Evolutionary conservation across 2,797 vertebrate genomes (phyloP), one percentile per base, ranked within the genome.

Genomic region (Sciaenops ocellatus): DNA sequence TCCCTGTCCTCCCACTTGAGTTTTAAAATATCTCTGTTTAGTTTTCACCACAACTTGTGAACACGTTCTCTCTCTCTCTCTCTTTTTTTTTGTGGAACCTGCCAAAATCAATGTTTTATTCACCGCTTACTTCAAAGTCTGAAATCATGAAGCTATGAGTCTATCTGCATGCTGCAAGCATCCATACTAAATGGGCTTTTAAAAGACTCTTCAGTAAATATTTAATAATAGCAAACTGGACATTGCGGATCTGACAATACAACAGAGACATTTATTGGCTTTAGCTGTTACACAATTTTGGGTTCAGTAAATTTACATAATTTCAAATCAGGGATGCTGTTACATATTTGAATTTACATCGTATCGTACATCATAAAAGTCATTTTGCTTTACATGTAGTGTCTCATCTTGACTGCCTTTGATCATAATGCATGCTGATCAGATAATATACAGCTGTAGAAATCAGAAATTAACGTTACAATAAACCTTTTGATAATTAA

Each of bases 31-130:
- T 47, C 17, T 74, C 20, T 54, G 18, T 26, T 24, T 46, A 57
- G 12, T 22, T 65, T 59, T 26, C 41, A 48, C 8, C 34, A 34
- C 34, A 34, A 34, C 34, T 47, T 55, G 51, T 9, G 9, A 28
- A 50, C 22, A 18, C 48, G 12, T 63, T n/a, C 4, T 18, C 17
- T 61, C 34, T 15, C 34, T 8, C 34, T 34, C 30, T 34, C 30
- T 69, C 13, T 85, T 64, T 76, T 75, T 74, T 75, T 74, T 97
- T 79, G 68, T 97, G 91, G 90, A 95, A 79, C 93, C 96, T 84
- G 96, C 96, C 79, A 95, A 93, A 95, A 88, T 83, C 44, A 90
- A 93, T 18, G 91, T 92, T 97, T 78, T 85, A 96, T 85, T 91
- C 90, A 78, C 93, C 92, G 59, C 89, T 97, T 61, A 90, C 88